Percentiles rank a stretch among this genome's conserved stretches.
phyloP scores from a whole-genome alignment of 2,797 vertebrate species.

The Pseudochromis fuscus region DNA sequence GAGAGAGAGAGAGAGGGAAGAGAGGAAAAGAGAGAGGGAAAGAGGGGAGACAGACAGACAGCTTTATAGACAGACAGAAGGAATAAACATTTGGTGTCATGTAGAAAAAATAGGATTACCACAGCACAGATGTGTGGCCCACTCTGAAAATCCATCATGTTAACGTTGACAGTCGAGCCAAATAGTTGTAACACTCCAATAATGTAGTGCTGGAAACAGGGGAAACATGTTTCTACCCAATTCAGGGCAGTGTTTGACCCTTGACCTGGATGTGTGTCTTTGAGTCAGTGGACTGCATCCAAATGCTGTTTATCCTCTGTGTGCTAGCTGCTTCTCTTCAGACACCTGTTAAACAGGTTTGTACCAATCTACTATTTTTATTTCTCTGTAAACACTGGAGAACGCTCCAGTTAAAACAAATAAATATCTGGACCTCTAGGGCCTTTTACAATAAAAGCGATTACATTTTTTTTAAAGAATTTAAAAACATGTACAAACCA shows the following conservation, averaged over 20 bases:
- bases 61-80: constrained; percentile 75
- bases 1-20: constrained; percentile 56
- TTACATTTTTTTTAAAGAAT: background rate
- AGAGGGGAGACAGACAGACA: constrained; percentile 62
- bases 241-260: constrained; percentile 42
- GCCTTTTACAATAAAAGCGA: background rate
- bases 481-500: background rate
- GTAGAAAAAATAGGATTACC: constrained; percentile 38
- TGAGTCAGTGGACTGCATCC: background rate
- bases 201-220: background rate
- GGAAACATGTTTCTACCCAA: background rate
- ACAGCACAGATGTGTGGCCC: constrained; percentile 30
- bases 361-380: background rate
- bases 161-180: background rate
- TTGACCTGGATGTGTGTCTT: constrained; percentile 37
- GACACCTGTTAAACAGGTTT: constrained; percentile 44
- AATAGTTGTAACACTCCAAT: background rate
- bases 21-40: constrained; percentile 39
- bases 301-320: background rate
- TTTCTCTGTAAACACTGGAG: background rate
- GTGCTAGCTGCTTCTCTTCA: background rate
- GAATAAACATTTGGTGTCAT: constrained; percentile 70
- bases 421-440: no score
- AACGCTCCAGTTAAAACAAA: no score
- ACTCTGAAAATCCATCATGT: constrained; percentile 11